These are phyloP conservation scores for Elysia crispata DNA, from an alignment of 2,888 invertebrate species.

Conservation along the genomic window DNA sequence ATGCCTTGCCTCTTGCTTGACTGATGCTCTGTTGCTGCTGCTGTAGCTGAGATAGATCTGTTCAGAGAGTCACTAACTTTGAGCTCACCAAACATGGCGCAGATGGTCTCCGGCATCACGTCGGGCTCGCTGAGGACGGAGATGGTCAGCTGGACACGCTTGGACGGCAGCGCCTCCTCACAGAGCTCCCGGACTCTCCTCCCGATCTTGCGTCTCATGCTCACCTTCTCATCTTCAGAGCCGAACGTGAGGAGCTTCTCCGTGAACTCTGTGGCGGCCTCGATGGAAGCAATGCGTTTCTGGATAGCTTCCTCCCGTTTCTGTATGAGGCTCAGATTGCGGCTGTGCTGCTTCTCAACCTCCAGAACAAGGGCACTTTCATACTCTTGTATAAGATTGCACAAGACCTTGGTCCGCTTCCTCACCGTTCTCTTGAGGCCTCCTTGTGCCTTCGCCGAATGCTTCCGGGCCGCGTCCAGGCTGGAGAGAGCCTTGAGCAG, in stretches of 20 bases:
- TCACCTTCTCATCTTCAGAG: constrained; percentile 69
- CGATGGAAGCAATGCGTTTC: constrained; percentile 65
- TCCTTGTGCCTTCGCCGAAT: constrained; percentile 57
- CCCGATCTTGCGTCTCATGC: constrained; percentile 67
- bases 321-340: constrained; percentile 55
- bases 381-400: constrained; percentile 64
- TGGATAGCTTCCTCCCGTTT: constrained; percentile 57
- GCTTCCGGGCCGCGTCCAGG: constrained; percentile 58
- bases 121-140: constrained; percentile 60
- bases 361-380: constrained; percentile 64
- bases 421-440: constrained; percentile 58
- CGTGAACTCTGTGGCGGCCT: constrained; percentile 66
- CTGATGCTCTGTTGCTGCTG: too few species aligned
- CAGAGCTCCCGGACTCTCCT: constrained; percentile 66
- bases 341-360: constrained; percentile 60
- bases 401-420: constrained; percentile 61
- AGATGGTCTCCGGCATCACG: constrained; percentile 65
- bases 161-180: constrained; percentile 60
- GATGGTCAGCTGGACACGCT: constrained; percentile 41
- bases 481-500: constrained; percentile 50
- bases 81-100: constrained; percentile 69
- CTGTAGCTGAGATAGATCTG: neutral
- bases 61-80: neutral
- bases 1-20: too few species aligned
- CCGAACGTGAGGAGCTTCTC: constrained; percentile 69